These are phyloP conservation scores for Leiothrix lutea DNA, from an alignment of 2,113 vertebrate genomes.

Conservation along the genomic window DNA sequence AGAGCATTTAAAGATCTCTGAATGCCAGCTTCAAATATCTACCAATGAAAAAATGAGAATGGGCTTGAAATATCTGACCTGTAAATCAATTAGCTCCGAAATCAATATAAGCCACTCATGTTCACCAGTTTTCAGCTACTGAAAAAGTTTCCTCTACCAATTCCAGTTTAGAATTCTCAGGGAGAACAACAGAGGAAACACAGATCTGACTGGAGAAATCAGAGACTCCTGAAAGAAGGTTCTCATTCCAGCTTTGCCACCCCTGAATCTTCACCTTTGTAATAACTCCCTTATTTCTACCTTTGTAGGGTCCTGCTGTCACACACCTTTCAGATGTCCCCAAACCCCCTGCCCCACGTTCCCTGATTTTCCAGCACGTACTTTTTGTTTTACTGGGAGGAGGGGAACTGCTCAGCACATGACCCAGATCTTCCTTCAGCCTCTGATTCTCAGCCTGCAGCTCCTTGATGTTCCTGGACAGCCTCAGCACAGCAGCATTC, in stretches of 20 bases:
- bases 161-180: neutral
- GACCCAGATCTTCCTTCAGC: conserved; percentile 82
- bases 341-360: rapidly evolving
- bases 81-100: neutral
- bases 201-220: neutral
- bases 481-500: conserved; percentile 77
- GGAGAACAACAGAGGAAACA: neutral
- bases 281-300: neutral
- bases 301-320: neutral
- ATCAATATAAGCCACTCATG: neutral
- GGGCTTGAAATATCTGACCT: neutral
- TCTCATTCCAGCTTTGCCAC: neutral
- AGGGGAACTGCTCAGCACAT: conserved; percentile 67
- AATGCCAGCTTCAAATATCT: neutral
- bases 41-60: neutral
- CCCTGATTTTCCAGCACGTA: neutral
- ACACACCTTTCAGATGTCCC: neutral
- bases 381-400: conserved; percentile 73
- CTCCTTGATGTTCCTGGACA: conserved; percentile 83
- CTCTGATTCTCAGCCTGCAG: conserved; percentile 83
- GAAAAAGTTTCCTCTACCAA: neutral
- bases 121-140: neutral
- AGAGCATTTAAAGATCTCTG: neutral
- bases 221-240: neutral
- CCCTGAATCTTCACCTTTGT: neutral